phyloP scores from a whole-genome alignment of 2,113 vertebrate species.

The Scatophagus argus region DNA sequence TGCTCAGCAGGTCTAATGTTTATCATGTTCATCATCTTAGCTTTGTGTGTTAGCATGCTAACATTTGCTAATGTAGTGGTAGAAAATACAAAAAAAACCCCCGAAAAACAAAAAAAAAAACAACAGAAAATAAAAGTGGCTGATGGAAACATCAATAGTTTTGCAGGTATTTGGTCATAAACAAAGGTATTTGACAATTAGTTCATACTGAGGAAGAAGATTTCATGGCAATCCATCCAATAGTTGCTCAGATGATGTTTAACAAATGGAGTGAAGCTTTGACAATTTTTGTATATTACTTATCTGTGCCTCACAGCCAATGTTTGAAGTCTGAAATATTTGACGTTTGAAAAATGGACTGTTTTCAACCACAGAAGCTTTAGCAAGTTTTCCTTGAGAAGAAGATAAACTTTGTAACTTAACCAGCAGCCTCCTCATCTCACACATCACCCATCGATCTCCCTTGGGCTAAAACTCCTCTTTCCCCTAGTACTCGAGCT shows the following conservation, averaged over 20 bases:
- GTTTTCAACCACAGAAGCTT: conserved; percentile 25
- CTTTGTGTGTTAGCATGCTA: neutral
- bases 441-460: conserved; percentile 39
- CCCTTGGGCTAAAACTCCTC: conserved; percentile 47
- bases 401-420: conserved; percentile 39
- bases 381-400: conserved; percentile 12
- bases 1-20: neutral
- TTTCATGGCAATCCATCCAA: neutral
- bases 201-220: neutral
- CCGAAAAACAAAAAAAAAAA: too few relatives aligned
- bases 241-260: neutral
- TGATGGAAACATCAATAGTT: neutral
- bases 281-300: neutral
- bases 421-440: conserved; percentile 33
- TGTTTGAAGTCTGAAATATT: too few relatives aligned
- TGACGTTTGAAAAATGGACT: too few relatives aligned
- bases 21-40: neutral
- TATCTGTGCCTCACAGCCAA: conserved; percentile 21
- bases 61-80: neutral
- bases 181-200: too few relatives aligned
- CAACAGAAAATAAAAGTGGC: too few relatives aligned
- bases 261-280: neutral
- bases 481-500: conserved; percentile 48
- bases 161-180: neutral
- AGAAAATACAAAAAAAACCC: too few relatives aligned